phyloP scores from a whole-genome alignment of 2,113 vertebrate genomes.

The Canis aureus region DNA sequence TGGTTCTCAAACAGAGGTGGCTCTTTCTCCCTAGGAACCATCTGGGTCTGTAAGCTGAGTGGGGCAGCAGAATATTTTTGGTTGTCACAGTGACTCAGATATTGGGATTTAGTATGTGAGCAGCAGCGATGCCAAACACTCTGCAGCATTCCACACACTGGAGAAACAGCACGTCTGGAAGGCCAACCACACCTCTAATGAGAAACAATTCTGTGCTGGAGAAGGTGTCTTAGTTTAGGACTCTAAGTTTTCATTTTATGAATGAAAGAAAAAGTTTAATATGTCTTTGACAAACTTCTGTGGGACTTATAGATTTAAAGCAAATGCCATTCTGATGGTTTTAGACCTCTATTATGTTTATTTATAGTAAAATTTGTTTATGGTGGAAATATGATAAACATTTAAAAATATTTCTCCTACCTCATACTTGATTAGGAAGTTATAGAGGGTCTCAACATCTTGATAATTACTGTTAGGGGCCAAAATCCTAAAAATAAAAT shows the following conservation, averaged over 20 bases:
- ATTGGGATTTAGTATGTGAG: background rate
- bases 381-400: constrained; percentile 39
- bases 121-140: background rate
- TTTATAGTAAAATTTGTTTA: constrained; percentile 19
- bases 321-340: constrained; percentile 2
- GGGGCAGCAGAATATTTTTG: background rate
- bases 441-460: constrained; percentile 91
- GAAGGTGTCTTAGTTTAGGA: background rate
- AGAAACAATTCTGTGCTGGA: background rate
- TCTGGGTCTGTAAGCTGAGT: background rate
- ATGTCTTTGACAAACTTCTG: constrained; percentile 27
- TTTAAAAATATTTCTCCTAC: constrained; percentile 85
- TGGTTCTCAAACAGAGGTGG: background rate
- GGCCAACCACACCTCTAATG: background rate
- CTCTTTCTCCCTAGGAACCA: background rate
- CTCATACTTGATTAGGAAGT: constrained; percentile 89
- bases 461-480: constrained; percentile 89
- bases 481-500: constrained; percentile 89
- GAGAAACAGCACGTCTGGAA: background rate
- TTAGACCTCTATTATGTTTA: constrained; percentile 28
- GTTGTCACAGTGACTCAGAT: background rate
- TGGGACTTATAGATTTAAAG: constrained; percentile 49
- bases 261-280: background rate
- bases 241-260: background rate
- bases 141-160: background rate